These are phyloP conservation scores for Cathartes aura DNA, from an alignment of 2,113 vertebrate species.

Conservation along the genomic window DNA sequence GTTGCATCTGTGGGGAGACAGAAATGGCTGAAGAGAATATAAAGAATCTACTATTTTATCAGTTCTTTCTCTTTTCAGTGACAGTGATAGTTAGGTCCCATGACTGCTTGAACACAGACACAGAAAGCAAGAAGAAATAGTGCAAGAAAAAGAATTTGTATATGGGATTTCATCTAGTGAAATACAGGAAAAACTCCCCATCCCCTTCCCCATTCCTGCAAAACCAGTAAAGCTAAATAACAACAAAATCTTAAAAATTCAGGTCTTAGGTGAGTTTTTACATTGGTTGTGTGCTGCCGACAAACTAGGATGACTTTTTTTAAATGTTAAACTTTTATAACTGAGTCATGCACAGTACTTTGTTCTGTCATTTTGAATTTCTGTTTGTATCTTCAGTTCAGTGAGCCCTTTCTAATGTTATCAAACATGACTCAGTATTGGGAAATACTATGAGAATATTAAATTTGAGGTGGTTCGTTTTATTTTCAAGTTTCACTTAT, in stretches of 20 bases:
- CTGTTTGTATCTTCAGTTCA: background rate
- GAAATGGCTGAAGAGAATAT: background rate
- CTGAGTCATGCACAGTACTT: background rate
- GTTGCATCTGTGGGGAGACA: background rate
- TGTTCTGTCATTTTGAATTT: conserved; percentile 35
- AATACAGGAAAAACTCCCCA: background rate
- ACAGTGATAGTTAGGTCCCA: background rate
- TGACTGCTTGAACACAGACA: background rate
- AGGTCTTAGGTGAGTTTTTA: background rate
- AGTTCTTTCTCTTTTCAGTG: background rate
- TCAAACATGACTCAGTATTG: background rate
- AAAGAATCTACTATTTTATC: background rate
- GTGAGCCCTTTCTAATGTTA: background rate
- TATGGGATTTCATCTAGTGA: background rate
- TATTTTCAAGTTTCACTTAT: background rate
- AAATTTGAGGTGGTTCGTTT: background rate
- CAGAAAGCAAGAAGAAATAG: background rate
- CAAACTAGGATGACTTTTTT: background rate
- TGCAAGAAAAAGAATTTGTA: background rate
- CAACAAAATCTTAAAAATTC: background rate
- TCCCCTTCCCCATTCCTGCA: background rate
- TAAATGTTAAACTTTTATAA: background rate
- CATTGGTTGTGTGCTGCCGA: background rate
- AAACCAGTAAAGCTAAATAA: background rate
- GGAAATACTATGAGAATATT: background rate